phyloP scores from a whole-genome alignment of 2,888 invertebrate species.

The Stenodera caucasica region DNA sequence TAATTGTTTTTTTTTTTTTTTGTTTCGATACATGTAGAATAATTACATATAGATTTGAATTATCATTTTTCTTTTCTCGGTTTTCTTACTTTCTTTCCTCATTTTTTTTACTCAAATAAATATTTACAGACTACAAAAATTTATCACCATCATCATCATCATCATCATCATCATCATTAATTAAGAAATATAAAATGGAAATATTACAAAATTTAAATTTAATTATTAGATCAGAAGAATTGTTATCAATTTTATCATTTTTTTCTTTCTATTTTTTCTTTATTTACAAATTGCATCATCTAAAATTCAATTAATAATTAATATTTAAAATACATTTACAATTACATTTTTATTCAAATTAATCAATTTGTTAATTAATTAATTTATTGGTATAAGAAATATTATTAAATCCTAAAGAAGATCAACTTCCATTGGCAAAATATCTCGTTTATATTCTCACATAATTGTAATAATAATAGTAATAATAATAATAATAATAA shows the following conservation, averaged over 20 bases:
- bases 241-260: not conserved
- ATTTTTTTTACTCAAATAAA: slow-evolving; percentile 49
- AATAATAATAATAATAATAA: not conserved
- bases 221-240: slow-evolving; percentile 37
- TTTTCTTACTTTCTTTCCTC: slow-evolving; percentile 29
- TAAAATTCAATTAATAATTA: slow-evolving; percentile 43
- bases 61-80: not conserved
- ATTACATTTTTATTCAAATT: slow-evolving; percentile 33
- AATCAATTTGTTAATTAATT: slow-evolving; percentile 25
- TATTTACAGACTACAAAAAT: slow-evolving; percentile 53
- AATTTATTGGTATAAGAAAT: slow-evolving; percentile 42
- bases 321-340: slow-evolving; percentile 50
- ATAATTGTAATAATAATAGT: slow-evolving; percentile 4
- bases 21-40: slow-evolving; percentile 46
- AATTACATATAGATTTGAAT: slow-evolving; percentile 53
- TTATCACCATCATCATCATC: slow-evolving; percentile 47
- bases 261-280: slow-evolving; percentile 26
- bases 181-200: slow-evolving; percentile 46
- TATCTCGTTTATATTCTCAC: slow-evolving; percentile 41
- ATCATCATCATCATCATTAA: too few relatives aligned
- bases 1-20: slow-evolving; percentile 10
- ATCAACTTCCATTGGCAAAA: slow-evolving; percentile 50
- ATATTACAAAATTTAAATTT: slow-evolving; percentile 45
- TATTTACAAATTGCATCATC: slow-evolving; percentile 49
- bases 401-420: slow-evolving; percentile 45